A percentile compares a stretch with the other conserved stretches of the same genome.
These are phyloP conservation scores for Halictus rubicundus DNA, from an alignment of 1,140 invertebrate species.

Conservation along the genomic window DNA sequence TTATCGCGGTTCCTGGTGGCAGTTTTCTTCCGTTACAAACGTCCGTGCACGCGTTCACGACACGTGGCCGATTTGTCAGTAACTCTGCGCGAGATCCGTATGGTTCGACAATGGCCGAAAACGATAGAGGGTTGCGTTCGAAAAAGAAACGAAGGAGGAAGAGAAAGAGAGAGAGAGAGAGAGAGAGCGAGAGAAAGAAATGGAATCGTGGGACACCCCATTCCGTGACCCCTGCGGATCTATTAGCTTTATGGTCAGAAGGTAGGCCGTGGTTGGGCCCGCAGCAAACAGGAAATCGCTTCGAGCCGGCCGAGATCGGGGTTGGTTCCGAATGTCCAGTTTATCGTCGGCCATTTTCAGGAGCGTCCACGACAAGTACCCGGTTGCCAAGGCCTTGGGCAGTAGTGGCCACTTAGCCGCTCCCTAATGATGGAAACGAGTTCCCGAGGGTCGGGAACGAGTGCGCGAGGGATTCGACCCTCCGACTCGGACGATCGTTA, in stretches of 20 bases:
- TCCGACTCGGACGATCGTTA: conserved; percentile 50
- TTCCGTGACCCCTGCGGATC: conserved; percentile 73
- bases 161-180: neutral
- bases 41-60: conserved; percentile 48
- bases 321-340: conserved; percentile 63
- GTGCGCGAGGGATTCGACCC: conserved; percentile 44
- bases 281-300: conserved; percentile 77
- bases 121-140: neutral
- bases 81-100: conserved; percentile 50
- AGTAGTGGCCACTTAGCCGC: conserved; percentile 53
- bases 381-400: conserved; percentile 48
- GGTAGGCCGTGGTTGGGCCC: conserved; percentile 46
- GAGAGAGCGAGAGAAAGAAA: neutral
- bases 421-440: conserved; percentile 63
- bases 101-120: conserved; percentile 21
- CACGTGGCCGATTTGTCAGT: conserved; percentile 80
- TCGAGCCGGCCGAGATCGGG: conserved; percentile 58
- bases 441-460: conserved; percentile 52
- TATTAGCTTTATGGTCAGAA: conserved; percentile 78
- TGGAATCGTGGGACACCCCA: conserved; percentile 46
- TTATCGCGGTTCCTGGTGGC: conserved; percentile 34
- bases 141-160: neutral
- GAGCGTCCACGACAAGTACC: conserved; percentile 48
- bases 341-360: conserved; percentile 74
- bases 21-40: conserved; percentile 63